Evolutionary conservation across 2,113 vertebrate genomes (phyloP).

Genomic region (Passer domesticus): DNA sequence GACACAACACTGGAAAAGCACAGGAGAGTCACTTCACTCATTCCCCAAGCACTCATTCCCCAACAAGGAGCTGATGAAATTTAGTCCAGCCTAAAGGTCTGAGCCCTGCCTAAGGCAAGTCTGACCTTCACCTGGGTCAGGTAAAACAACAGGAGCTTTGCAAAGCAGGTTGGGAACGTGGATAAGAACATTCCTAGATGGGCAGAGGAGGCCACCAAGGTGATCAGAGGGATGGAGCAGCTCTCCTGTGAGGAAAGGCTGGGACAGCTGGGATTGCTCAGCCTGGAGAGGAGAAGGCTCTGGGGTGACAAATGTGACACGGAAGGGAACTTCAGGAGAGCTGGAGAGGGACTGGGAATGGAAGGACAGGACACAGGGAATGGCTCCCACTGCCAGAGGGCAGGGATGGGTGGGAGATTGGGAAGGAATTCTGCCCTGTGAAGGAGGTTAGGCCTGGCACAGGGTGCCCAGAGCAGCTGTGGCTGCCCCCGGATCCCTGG

Average conservation of each 20-base stretch:
- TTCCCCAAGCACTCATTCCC: too few relatives aligned
- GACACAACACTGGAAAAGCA: neutral
- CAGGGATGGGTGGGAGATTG: neutral
- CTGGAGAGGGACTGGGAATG: neutral
- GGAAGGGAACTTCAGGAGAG: neutral
- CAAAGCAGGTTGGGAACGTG: neutral
- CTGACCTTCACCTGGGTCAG: neutral
- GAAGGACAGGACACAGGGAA: neutral
- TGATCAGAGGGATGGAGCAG: neutral
- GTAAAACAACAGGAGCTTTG: neutral
- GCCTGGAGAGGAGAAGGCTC: neutral
- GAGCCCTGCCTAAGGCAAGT: neutral
- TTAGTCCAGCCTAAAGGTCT: neutral
- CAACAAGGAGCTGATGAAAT: neutral
- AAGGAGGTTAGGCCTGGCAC: fast-evolving
- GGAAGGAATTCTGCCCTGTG: fast-evolving
- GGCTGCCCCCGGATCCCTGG: neutral
- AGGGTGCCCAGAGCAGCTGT: neutral
- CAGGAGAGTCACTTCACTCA: neutral
- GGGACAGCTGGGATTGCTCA: neutral
- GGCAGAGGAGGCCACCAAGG: neutral
- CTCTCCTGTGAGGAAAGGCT: neutral
- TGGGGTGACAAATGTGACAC: neutral
- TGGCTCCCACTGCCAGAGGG: neutral
- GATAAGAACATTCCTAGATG: neutral